A percentile compares a stretch with the other conserved stretches of the same genome.
Conservation (phyloP, 2,888 invertebrate genomes). For the Volucella zonaria region DNA sequence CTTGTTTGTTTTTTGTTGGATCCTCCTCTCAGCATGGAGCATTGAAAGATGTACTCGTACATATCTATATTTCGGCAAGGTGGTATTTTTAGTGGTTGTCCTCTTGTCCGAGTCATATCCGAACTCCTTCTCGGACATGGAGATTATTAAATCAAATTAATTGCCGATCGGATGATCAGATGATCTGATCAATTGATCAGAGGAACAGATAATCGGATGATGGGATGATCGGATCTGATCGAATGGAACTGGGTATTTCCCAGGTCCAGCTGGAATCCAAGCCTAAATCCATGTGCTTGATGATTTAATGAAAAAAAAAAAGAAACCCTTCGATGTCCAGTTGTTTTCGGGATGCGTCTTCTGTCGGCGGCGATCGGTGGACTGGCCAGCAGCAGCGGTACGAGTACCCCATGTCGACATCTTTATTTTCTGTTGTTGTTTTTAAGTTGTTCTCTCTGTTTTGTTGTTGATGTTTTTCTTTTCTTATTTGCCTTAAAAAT, state of each 20-base stretch:
- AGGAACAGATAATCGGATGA: too few species aligned
- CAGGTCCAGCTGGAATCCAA: conserved; percentile 41
- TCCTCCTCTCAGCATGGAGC: conserved; percentile 4
- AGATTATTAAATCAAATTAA: conserved; percentile 72
- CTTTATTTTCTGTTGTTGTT: conserved; percentile 58
- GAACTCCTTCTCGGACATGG: conserved; percentile 11
- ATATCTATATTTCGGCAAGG: background rate
- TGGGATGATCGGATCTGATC: background rate
- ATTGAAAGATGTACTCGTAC: background rate
- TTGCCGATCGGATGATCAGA: conserved; percentile 65
- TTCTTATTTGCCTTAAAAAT: conserved; percentile 48
- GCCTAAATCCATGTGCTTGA: conserved; percentile 3
- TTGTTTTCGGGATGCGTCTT: conserved; percentile 55
- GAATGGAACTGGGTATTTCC: conserved; percentile 37
- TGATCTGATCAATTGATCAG: background rate
- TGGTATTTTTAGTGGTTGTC: background rate
- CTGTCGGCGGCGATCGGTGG: conserved; percentile 14
- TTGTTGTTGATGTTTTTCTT: background rate
- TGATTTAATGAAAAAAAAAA: conserved; percentile 43
- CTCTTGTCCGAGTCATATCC: too few species aligned
- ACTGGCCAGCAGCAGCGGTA: background rate
- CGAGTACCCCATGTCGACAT: conserved; percentile 69
- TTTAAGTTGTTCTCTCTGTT: conserved; percentile 7
- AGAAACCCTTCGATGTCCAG: conserved; percentile 51
- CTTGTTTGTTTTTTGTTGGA: conserved; percentile 32